Conservation (phyloP, 2,888 invertebrate genomes). For the Rambutsinella grinnellia region DNA sequence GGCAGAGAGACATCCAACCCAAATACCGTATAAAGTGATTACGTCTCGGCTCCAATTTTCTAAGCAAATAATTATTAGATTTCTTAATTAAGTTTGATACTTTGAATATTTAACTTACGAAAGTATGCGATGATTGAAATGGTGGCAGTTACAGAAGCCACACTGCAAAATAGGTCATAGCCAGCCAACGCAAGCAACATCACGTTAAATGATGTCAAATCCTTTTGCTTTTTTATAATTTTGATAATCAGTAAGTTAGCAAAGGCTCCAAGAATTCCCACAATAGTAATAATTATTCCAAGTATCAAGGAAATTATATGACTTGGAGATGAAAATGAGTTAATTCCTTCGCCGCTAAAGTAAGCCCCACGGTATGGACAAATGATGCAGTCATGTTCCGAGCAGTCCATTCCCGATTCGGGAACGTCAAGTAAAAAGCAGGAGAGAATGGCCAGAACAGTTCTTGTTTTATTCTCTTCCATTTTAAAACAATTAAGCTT, state of each 20-base stretch:
- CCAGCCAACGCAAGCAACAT: neutral
- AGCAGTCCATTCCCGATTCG: too few relatives aligned
- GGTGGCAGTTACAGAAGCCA: neutral
- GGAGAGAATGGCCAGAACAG: too few relatives aligned
- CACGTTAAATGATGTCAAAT: neutral
- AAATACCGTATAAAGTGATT: neutral
- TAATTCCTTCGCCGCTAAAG: too few relatives aligned
- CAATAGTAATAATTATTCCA: too few relatives aligned
- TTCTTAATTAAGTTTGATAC: too few relatives aligned
- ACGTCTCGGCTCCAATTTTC: neutral
- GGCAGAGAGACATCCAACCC: neutral
- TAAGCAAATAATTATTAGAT: neutral
- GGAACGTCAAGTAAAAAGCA: too few relatives aligned
- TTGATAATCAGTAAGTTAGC: neutral
- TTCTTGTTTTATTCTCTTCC: too few relatives aligned
- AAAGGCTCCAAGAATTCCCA: neutral
- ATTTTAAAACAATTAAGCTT: too few relatives aligned
- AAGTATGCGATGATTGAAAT: neutral
- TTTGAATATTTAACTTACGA: conserved; percentile 1
- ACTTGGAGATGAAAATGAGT: too few relatives aligned
- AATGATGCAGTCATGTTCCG: too few relatives aligned
- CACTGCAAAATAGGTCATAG: neutral
- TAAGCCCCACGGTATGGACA: too few relatives aligned
- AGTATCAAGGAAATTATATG: too few relatives aligned
- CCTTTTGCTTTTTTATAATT: neutral